Conservation (phyloP, 2,888 invertebrate species). For the Drosophila lacicola region DNA sequence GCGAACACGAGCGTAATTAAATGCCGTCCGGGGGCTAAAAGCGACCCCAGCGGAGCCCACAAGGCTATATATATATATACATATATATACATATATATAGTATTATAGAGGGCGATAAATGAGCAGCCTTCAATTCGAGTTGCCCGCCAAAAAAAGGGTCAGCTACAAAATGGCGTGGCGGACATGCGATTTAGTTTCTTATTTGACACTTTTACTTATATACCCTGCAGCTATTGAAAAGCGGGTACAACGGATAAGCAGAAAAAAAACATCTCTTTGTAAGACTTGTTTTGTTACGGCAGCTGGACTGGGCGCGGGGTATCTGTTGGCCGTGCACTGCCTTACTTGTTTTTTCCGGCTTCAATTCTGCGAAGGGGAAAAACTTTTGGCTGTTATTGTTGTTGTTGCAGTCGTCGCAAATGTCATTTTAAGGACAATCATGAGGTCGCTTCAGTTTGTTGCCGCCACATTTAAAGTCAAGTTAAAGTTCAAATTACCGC, state of each 20-base stretch:
- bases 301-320: too few species aligned
- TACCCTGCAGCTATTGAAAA: too few species aligned
- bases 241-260: too few species aligned
- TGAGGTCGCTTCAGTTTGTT: slow-evolving; percentile 39
- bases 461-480: slow-evolving; percentile 66
- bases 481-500: slow-evolving; percentile 77
- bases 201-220: slow-evolving; percentile 71
- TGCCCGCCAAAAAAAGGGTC: slow-evolving; percentile 64
- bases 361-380: slow-evolving; percentile 5
- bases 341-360: not conserved
- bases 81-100: not conserved
- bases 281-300: too few species aligned
- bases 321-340: too few species aligned
- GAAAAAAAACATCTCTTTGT: not conserved
- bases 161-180: slow-evolving; percentile 43
- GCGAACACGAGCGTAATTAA: slow-evolving; percentile 78
- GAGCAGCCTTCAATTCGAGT: slow-evolving; percentile 64
- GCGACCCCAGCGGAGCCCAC: slow-evolving; percentile 53
- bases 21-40: slow-evolving; percentile 61
- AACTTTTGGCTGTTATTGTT: slow-evolving; percentile 25
- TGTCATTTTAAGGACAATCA: slow-evolving; percentile 80
- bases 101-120: slow-evolving; percentile 14
- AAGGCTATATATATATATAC: slow-evolving; percentile 9
- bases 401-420: slow-evolving; percentile 65
- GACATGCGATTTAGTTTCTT: slow-evolving; percentile 80